Conservation (phyloP, 2,797 vertebrate species). For the Thaleichthys pacificus region DNA sequence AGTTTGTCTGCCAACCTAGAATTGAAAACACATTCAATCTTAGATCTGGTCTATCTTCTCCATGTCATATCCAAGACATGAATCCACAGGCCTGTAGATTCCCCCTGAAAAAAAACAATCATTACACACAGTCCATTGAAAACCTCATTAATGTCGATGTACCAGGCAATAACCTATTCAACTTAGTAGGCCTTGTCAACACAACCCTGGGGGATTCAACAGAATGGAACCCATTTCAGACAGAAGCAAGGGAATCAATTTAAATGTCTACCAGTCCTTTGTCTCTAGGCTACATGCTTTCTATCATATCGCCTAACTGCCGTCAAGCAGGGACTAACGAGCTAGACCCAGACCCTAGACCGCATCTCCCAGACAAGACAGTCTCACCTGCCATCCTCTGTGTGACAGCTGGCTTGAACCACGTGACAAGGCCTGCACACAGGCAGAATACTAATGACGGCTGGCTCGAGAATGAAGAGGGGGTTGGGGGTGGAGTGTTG, state of each 20-base stretch:
- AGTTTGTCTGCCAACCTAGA: too few species aligned
- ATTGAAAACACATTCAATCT: background rate
- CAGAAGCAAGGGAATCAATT: background rate
- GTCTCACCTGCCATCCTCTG: constrained; percentile 28
- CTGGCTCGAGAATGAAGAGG: background rate
- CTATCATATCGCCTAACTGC: background rate
- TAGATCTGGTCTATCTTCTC: background rate
- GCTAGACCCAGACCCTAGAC: constrained; percentile 20
- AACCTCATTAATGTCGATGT: background rate
- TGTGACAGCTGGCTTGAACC: constrained; percentile 34
- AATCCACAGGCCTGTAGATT: background rate
- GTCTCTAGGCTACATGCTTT: background rate
- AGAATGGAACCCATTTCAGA: background rate
- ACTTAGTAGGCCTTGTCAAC: background rate
- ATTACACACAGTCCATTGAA: background rate
- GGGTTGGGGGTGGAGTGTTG: background rate
- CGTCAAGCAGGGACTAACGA: constrained; percentile 1
- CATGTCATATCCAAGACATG: background rate
- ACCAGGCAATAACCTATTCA: background rate
- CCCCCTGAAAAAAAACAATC: background rate
- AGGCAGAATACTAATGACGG: constrained; percentile 53
- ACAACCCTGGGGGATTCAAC: background rate
- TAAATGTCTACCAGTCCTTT: background rate
- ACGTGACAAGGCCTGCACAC: constrained; percentile 33
- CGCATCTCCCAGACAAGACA: constrained; percentile 22